Evolutionary conservation across 1,140 invertebrate genomes (phyloP).

Genomic region (Pygmarrhopalites habei): DNA sequence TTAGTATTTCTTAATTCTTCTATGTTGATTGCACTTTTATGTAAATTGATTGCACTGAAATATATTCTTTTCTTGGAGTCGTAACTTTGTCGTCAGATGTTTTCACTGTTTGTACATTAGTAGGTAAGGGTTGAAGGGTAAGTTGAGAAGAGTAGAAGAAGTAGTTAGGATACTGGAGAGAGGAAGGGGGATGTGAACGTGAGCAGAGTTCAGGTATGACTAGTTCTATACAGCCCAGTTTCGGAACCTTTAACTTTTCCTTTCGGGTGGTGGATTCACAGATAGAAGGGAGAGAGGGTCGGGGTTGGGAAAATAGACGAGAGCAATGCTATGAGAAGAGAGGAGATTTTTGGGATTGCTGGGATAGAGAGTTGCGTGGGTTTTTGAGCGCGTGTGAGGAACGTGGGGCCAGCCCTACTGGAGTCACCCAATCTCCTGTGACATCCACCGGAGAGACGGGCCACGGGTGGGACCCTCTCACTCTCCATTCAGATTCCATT

Average conservation of each 20-base stretch:
- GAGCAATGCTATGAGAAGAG: neutral
- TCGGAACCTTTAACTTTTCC: slow-evolving; percentile 14
- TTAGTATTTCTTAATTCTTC: neutral
- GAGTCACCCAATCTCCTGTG: slow-evolving; percentile 20
- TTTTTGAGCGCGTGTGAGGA: neutral
- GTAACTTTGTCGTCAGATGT: no score
- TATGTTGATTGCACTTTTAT: slow-evolving; percentile 10
- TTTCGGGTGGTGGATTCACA: neutral
- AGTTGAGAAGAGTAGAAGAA: neutral
- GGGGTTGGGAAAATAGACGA: neutral
- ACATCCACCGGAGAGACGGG: slow-evolving; percentile 6
- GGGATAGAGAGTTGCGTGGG: neutral
- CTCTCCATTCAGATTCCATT: slow-evolving; percentile 17
- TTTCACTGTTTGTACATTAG: no score
- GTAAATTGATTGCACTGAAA: neutral
- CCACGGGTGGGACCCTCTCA: slow-evolving; percentile 12
- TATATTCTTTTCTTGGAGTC: neutral
- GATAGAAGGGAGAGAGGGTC: neutral
- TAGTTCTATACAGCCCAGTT: slow-evolving; percentile 10
- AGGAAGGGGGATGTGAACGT: neutral
- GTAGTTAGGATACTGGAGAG: neutral
- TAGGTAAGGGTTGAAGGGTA: neutral
- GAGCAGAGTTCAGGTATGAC: slow-evolving; percentile 36
- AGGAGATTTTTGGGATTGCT: neutral
- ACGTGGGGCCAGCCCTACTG: slow-evolving; percentile 12